Percentiles rank a stretch among this genome's conserved stretches.
Evolutionary conservation across 2,888 invertebrate species (phyloP).

Genomic region (Platyscelio sp.): DNA sequence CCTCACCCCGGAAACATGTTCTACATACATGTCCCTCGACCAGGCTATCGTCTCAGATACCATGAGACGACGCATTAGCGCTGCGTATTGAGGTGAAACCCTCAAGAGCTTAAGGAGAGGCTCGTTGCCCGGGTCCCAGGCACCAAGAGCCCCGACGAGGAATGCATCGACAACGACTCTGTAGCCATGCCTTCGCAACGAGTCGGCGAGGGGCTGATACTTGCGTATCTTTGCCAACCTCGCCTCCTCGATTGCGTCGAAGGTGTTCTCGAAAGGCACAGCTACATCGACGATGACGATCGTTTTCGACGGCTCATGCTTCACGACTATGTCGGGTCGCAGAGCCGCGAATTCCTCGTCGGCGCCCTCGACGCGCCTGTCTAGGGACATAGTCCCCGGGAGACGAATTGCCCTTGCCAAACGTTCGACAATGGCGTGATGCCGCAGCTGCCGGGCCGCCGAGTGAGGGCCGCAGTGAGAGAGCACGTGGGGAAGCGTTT

Average conservation of each 20-base stretch:
- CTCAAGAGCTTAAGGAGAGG: constrained; percentile 24
- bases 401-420: constrained; percentile 65
- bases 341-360: constrained; percentile 46
- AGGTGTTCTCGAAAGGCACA: constrained; percentile 78
- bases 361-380: constrained; percentile 38
- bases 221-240: constrained; percentile 72
- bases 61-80: constrained; percentile 75
- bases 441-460: constrained; percentile 67
- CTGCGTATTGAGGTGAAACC: constrained; percentile 66
- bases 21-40: constrained; percentile 80
- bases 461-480: constrained; percentile 79
- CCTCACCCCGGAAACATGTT: constrained; percentile 76
- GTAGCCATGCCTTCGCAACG: constrained; percentile 57
- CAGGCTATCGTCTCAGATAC: constrained; percentile 76
- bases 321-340: constrained; percentile 70
- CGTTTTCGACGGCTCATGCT: constrained; percentile 64
- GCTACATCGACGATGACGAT: constrained; percentile 77
- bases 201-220: constrained; percentile 71
- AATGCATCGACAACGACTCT: constrained; percentile 56
- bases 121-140: constrained; percentile 51
- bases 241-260: constrained; percentile 71
- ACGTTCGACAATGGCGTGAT: constrained; percentile 71
- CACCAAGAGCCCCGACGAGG: constrained; percentile 60
- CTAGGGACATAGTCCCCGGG: constrained; percentile 25
- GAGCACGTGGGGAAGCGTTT: constrained; percentile 81